Evolutionary conservation across 2,888 invertebrate species (phyloP).

Genomic region (Mimas tiliae): DNA sequence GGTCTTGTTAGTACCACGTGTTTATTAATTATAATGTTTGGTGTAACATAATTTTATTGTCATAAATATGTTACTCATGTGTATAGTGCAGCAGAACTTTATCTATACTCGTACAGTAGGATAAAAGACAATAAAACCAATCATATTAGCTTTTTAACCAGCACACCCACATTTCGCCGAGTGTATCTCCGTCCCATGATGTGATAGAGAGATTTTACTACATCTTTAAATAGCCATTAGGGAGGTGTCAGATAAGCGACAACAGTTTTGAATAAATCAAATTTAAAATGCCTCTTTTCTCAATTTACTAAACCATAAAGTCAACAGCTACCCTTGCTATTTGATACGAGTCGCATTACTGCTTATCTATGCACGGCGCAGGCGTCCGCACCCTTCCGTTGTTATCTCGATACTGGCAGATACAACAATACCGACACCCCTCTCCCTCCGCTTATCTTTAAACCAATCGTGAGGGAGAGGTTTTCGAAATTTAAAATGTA

Average conservation of each 20-base stretch:
- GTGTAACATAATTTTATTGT: too few species aligned
- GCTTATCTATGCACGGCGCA: slow-evolving; percentile 73
- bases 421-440: slow-evolving; percentile 72
- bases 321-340: slow-evolving; percentile 61
- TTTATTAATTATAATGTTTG: too few species aligned
- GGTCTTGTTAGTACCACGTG: too few species aligned
- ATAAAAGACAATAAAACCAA: too few species aligned
- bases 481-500: slow-evolving; percentile 51
- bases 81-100: too few species aligned
- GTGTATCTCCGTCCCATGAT: too few species aligned
- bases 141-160: too few species aligned
- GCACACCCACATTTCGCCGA: too few species aligned
- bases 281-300: slow-evolving; percentile 54
- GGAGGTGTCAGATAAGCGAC: not conserved
- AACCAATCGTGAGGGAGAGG: slow-evolving; percentile 71
- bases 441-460: slow-evolving; percentile 63
- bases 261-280: slow-evolving; percentile 44
- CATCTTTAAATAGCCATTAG: not conserved
- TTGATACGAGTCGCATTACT: slow-evolving; percentile 63
- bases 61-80: too few species aligned
- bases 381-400: slow-evolving; percentile 70
- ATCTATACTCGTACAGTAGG: too few species aligned
- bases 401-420: slow-evolving; percentile 78
- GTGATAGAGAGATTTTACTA: not conserved
- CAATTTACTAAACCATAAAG: slow-evolving; percentile 67